Base-by-base conservation (phyloP, 2,888 invertebrate genomes). In the Stegana nigrithorax region DNA sequence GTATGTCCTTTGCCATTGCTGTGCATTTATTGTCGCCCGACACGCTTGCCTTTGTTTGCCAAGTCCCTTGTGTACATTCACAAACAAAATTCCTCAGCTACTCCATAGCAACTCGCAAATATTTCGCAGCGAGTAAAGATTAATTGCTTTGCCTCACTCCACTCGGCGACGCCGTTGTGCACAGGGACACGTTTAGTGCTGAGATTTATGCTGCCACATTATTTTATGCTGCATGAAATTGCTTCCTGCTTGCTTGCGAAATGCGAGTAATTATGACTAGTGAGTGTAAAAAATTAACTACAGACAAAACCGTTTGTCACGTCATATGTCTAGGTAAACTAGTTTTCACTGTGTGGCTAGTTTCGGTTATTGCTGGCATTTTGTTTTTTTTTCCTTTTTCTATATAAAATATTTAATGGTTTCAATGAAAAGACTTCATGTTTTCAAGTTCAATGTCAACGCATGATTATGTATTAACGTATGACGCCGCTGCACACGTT, bases 401-500 rank as follows among this genome's bases (percentile, higher is more conserved):
- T n/a, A n/a, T n/a, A n/a, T n/a, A n/a, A 71, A 78, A 75, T 75
- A 78, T 75, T 73, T 71, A 78, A 75, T 75, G 75, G 79, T 75
- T 62, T 65, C 7, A 12, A 44, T 21, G 44, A 6, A 23, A 51
- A 58, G n/a, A n/a, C n/a, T n/a, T n/a, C n/a, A n/a, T n/a, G n/a
- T n/a, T n/a, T 50, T 25, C 77, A 75, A 76, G 75, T 76, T 76
- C 75, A 76, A 76, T 79, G 75, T 78, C 80, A 79, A 67, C 67
- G 60, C n/a, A 39, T 39, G 17, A 39, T 39, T 39, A 39, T 14
- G 14, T n/a, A 39, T 39, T n/a, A n/a, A n/a, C n/a, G 39, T 39
- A 39, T 39, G 39, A 5, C 4, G 3, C n/a, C n/a, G n/a, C 39
- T 39, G 14, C 39, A 14, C 39, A 4, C 14, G 14, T n/a, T 14